A percentile compares a stretch with the other conserved stretches of the same genome.
Conservation (phyloP, 2,888 invertebrate genomes). For the Platycheirus albimanus region DNA sequence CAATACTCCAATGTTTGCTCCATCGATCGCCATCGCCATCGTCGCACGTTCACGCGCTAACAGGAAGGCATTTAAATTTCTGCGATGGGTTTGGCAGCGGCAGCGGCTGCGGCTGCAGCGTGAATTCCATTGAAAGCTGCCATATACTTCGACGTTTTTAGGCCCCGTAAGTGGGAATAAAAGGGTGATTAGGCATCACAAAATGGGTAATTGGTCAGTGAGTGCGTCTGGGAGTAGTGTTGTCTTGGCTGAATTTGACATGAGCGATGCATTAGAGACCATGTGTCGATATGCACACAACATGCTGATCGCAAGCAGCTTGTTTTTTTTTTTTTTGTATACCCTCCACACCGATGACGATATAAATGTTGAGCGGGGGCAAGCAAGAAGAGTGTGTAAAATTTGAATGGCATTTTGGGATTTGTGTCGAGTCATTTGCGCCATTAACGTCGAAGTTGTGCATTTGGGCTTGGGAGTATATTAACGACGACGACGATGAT, state of each 20-base stretch:
- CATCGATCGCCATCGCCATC: neutral
- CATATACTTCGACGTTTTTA: slow-evolving; percentile 36
- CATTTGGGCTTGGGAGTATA: slow-evolving; percentile 45
- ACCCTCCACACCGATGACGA: neutral
- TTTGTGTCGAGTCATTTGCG: slow-evolving; percentile 73
- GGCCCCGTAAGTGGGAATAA: slow-evolving; percentile 68
- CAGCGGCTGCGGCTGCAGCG: slow-evolving; percentile 6
- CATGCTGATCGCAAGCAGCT: slow-evolving; percentile 7
- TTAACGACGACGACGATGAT: neutral
- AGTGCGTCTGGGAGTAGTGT: slow-evolving; percentile 65
- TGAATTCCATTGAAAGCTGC: slow-evolving; percentile 56
- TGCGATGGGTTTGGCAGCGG: slow-evolving; percentile 67
- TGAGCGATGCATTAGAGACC: slow-evolving; percentile 71
- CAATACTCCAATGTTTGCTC: no score
- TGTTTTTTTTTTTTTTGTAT: neutral
- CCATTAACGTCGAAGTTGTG: slow-evolving; percentile 66
- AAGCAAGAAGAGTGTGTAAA: slow-evolving; percentile 20
- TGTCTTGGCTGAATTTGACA: slow-evolving; percentile 55
- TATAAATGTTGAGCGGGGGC: neutral
- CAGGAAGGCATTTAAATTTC: slow-evolving; percentile 65
- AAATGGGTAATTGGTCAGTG: slow-evolving; percentile 74
- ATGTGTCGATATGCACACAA: slow-evolving; percentile 52
- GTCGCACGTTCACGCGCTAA: slow-evolving; percentile 16
- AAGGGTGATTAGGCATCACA: slow-evolving; percentile 74
- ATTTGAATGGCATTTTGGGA: slow-evolving; percentile 74